Base-by-base conservation (phyloP, 2,888 invertebrate species). In the Sphaerophoria rueppellii region DNA sequence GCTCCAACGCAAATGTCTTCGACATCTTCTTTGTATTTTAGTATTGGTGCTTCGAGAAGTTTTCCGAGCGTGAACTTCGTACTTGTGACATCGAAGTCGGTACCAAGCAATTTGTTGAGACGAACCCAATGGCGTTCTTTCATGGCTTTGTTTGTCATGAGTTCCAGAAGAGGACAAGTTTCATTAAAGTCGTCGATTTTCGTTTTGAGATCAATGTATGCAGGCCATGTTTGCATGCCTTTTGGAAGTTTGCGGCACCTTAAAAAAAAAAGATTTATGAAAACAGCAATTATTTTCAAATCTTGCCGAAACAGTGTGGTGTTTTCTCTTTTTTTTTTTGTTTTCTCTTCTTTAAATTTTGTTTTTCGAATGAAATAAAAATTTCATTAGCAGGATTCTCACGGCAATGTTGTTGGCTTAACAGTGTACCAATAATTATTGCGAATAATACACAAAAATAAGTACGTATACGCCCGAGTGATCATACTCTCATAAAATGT, bases 1-100 rank as follows among this genome's bases (percentile, higher is more conserved):
- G 98, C 97, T 89, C 97, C 95, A 46, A 97, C 95, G 89, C 98
- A 98, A 87, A 97, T 96, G 90, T 98, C 97, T 95, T 97, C 97
- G 50, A 98, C 96, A 86, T 97, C 97, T 88, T 97, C 97, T 90
- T 96, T 97, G 89, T 95, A 93, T 89, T 95, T 93, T 40, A 98
- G 91, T 43, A 98, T 92, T 0, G 97, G 97, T 0, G 97, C 97
- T 90, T 96, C 95, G 95, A 98, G 95, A 0, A 98, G 94, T 89
- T 95, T 95, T 16, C 95, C 95, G 79, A 98, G 91, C 0, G 95
- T 95, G 88, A 98, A 98, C 5, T 94, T 94, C 4, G 95, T 95
- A 11, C 96, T 96, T 70, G 96, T 95, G 11, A 97, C 94, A 87
- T 97, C 96, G 90, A 97, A 95, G 6, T 93, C 92, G 87, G 95